Evolutionary conservation across 1,140 invertebrate genomes (phyloP).

Genomic region (Brevipalpus yothersi): DNA sequence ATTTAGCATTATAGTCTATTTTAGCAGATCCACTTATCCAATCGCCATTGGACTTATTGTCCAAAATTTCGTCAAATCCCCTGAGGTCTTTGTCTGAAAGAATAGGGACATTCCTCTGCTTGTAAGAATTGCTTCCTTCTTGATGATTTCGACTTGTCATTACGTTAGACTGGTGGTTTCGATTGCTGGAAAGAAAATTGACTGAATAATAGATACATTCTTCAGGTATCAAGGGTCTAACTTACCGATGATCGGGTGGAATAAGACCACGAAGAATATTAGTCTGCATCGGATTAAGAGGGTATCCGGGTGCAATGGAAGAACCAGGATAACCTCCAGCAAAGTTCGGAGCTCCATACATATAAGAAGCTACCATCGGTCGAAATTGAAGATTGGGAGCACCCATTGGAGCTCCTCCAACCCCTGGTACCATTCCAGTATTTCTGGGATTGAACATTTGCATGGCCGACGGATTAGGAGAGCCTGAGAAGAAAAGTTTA

Average conservation of each 20-base stretch:
- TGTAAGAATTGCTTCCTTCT: not conserved
- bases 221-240: too few relatives aligned
- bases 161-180: too few relatives aligned
- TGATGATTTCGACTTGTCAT: not conserved
- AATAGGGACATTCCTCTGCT: conserved; percentile 26
- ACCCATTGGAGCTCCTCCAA: not conserved
- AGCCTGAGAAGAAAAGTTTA: too few relatives aligned
- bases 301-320: too few relatives aligned
- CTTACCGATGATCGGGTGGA: too few relatives aligned
- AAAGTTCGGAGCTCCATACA: conserved; percentile 23
- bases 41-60: conserved; percentile 37
- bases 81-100: conserved; percentile 75
- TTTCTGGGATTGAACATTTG: too few relatives aligned
- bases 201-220: too few relatives aligned
- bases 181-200: too few relatives aligned
- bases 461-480: too few relatives aligned
- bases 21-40: conserved; percentile 68
- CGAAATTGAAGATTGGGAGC: conserved; percentile 23
- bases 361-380: conserved; percentile 46
- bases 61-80: conserved; percentile 65
- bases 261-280: too few relatives aligned
- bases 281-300: too few relatives aligned
- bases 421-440: too few relatives aligned
- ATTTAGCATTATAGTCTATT: conserved; percentile 82
- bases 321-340: conserved; percentile 21